These are phyloP conservation scores for Nymphalis polychloros DNA, from an alignment of 2,888 invertebrate species.

Conservation along the genomic window DNA sequence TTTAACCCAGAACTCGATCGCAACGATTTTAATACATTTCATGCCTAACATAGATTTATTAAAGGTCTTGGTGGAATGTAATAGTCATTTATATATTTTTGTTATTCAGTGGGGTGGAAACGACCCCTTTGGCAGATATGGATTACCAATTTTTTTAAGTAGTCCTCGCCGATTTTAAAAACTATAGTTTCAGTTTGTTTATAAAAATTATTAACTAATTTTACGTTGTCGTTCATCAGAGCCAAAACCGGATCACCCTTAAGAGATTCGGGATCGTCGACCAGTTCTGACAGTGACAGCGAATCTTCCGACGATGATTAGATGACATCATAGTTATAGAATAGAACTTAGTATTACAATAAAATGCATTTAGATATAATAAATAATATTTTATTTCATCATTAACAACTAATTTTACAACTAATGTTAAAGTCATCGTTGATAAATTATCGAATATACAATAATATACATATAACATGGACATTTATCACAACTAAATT, in stretches of 20 bases:
- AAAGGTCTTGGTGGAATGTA: too few relatives aligned
- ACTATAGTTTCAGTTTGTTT: not conserved
- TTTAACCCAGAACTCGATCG: too few relatives aligned
- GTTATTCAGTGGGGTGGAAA: too few relatives aligned
- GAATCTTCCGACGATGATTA: constrained; percentile 65
- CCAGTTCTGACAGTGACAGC: constrained; percentile 62
- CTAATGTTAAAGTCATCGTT: not conserved
- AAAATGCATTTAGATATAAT: constrained; percentile 51
- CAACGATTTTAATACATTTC: too few relatives aligned
- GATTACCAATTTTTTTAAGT: too few relatives aligned
- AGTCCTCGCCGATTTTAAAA: too few relatives aligned
- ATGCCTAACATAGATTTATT: too few relatives aligned
- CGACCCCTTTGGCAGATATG: too few relatives aligned
- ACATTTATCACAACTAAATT: too few relatives aligned
- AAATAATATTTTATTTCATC: constrained; percentile 11
- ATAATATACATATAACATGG: too few relatives aligned
- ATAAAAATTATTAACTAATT: constrained; percentile 5
- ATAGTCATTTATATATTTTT: too few relatives aligned
- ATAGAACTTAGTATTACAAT: constrained; percentile 41
- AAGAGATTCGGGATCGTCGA: constrained; percentile 42
- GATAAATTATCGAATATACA: too few relatives aligned
- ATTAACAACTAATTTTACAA: not conserved
- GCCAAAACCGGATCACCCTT: constrained; percentile 57
- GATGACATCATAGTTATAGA: constrained; percentile 23
- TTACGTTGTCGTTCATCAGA: constrained; percentile 46